Percentiles rank a stretch among this genome's conserved stretches.
Conservation (phyloP, 2,797 vertebrate species). For the Myotis vivesi region DNA sequence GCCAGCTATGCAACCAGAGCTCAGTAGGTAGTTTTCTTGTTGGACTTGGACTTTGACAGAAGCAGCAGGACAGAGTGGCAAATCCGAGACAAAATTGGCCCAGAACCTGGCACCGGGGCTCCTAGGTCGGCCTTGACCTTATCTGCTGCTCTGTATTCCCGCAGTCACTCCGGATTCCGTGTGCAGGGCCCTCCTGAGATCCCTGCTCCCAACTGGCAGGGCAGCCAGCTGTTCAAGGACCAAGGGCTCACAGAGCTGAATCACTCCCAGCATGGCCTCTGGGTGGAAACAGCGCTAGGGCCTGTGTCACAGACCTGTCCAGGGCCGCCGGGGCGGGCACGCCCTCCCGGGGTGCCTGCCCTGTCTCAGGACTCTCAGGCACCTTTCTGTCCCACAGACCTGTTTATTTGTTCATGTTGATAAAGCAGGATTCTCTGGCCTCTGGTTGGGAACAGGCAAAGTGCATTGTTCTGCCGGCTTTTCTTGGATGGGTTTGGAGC, state of each 20-base stretch:
- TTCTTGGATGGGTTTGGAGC: conserved; percentile 56
- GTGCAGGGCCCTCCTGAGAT: background rate
- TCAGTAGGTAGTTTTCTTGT: background rate
- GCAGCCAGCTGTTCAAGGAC: conserved; percentile 51
- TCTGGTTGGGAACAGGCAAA: conserved; percentile 57
- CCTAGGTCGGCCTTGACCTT: conserved; percentile 22
- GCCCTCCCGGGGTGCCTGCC: background rate
- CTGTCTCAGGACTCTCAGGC: background rate
- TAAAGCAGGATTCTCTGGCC: conserved; percentile 66
- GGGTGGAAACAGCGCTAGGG: conserved; percentile 64
- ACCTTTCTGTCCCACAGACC: background rate
- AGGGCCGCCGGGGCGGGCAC: background rate
- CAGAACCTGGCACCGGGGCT: background rate
- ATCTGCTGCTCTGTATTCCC: background rate
- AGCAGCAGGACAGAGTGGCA: background rate
- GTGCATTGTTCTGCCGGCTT: conserved; percentile 58
- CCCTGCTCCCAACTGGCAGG: background rate
- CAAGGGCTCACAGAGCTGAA: conserved; percentile 52
- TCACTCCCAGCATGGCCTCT: conserved; percentile 61
- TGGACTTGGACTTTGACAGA: background rate
- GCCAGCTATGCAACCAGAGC: background rate
- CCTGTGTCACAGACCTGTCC: background rate
- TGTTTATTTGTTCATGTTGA: conserved; percentile 72
- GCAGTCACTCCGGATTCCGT: background rate
- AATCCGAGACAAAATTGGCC: background rate